These are phyloP conservation scores for Mirza zaza DNA, from an alignment of 2,113 vertebrate genomes.

Conservation along the genomic window DNA sequence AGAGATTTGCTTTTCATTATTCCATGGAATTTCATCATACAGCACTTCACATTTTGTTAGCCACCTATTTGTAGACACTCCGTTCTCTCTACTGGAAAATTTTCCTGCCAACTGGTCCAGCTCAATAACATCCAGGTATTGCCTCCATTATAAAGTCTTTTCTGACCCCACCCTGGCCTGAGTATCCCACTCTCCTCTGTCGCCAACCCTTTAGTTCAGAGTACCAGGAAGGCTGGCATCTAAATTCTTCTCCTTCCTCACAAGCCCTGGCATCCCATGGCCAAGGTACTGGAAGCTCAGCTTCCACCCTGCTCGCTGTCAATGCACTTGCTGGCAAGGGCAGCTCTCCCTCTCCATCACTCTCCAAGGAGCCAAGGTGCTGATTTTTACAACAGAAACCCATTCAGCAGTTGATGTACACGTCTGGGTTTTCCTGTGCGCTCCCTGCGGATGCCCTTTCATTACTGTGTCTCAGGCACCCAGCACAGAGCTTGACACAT, in stretches of 20 bases:
- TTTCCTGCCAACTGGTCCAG: not conserved
- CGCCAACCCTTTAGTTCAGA: not conserved
- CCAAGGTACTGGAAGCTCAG: not conserved
- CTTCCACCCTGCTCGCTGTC: not conserved
- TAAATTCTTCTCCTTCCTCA: not conserved
- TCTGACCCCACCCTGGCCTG: not conserved
- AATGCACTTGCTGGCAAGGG: not conserved
- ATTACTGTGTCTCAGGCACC: not conserved
- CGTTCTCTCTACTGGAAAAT: not conserved
- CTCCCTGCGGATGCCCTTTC: not conserved
- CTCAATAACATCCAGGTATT: not conserved
- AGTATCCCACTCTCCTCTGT: not conserved
- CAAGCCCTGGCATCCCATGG: not conserved
- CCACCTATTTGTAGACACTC: not conserved
- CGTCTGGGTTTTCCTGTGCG: not conserved
- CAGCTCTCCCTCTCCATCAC: not conserved
- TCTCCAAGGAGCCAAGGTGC: not conserved
- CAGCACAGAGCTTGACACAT: not conserved
- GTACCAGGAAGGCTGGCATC: not conserved
- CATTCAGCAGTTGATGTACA: not conserved
- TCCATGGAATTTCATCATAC: not conserved
- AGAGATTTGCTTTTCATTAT: not conserved
- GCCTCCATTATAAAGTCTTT: not conserved
- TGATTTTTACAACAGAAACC: not conserved
- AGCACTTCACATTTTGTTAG: not conserved